Conservation (phyloP, 2,797 vertebrate genomes). For the Dendrocincla tyrannina region DNA sequence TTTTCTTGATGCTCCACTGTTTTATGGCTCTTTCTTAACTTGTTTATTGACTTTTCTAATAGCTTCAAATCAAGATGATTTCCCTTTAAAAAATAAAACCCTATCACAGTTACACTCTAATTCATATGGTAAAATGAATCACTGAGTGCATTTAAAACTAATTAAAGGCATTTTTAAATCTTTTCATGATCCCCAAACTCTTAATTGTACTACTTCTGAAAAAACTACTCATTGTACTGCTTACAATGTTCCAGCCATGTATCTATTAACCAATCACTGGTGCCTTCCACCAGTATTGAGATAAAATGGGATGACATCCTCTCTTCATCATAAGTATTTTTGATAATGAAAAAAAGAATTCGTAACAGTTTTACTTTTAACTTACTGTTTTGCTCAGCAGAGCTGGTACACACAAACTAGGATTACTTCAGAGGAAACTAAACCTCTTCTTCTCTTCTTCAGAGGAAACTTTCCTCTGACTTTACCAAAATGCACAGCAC, state of each 20-base stretch:
- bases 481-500: accelerated
- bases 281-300: background rate
- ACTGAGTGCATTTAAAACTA: background rate
- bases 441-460: too few species aligned
- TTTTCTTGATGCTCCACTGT: background rate
- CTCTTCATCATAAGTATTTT: background rate
- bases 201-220: background rate
- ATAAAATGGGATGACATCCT: background rate
- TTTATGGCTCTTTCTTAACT: background rate
- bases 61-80: background rate
- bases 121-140: background rate
- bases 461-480: background rate
- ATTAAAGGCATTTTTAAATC: background rate
- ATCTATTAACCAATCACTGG: background rate
- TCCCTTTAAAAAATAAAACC: background rate
- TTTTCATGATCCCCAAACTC: background rate
- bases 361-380: background rate
- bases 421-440: background rate
- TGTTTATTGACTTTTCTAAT: background rate
- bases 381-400: background rate
- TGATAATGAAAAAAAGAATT: background rate
- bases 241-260: background rate
- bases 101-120: background rate
- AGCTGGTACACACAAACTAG: background rate
- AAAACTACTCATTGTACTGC: background rate